Base-by-base conservation (phyloP, 2,888 invertebrate species). In the Pseudococcus longispinus region DNA sequence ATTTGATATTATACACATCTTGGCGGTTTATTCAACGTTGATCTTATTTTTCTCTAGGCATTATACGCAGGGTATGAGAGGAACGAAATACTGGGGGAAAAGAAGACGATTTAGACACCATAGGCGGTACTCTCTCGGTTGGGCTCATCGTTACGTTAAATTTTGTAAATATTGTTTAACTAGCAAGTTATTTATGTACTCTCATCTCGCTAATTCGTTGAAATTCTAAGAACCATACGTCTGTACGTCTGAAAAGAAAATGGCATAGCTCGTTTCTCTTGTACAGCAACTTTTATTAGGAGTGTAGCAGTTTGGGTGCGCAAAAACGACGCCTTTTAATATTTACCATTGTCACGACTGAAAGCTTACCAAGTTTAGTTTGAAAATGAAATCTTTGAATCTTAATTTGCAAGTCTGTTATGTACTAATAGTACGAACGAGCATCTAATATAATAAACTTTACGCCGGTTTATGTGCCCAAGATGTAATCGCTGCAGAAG, bases 151-250 rank as follows among this genome's bases (percentile, higher is more conserved):
- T 70, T 70, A 29, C 29, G 70, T 70, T 70, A 29, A 70, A 70
- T 70, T 70, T 70, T 70, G 70, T 70, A 70, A 70, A 70, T 70
- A 70, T 70, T 70, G 70, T 70, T 70, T 15, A 70, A 70, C 70
- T 70, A 70, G 70, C 29, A 18, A 70, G 70, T 70, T 70, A 70
- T 70, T 70, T 70, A 70, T 70, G 70, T 70, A 70, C 70, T 70
- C 70, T 70, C 70, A 70, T 70, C 70, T 70, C 29, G 29, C 70
- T 70, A 70, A 70, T 70, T 70, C 70, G 70, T 70, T 70, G 70
- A 70, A 70, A 70, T 70, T 70, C 70, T 70, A 70, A 70, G 70
- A 70, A 70, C 70, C 70, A 70, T 70, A 70, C 70, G 70, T 70
- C 70, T 70, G 70, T 26, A 70, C 11, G 70, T 29, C 70, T 70